These are phyloP conservation scores for Megatriorchis doriae DNA, from an alignment of 2,113 vertebrate genomes.

Conservation along the genomic window DNA sequence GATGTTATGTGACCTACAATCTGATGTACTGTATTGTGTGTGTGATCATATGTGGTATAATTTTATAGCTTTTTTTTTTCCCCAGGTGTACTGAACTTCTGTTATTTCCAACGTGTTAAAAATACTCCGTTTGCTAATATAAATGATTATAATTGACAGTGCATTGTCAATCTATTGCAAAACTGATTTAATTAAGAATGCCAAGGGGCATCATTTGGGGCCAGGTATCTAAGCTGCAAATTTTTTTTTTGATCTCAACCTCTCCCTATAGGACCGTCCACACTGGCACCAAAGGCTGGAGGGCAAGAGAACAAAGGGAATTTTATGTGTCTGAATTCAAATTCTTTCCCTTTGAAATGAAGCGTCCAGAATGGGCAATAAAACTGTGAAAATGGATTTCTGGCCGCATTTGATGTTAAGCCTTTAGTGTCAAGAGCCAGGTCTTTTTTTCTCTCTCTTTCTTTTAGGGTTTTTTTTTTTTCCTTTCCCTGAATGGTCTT, in stretches of 20 bases:
- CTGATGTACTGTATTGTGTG: background rate
- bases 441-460: slow-evolving; percentile 65
- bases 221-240: slow-evolving; percentile 81
- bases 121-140: slow-evolving; percentile 80
- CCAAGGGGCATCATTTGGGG: slow-evolving; percentile 91
- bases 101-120: slow-evolving; percentile 68
- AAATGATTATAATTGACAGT: slow-evolving; percentile 94
- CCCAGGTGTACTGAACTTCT: slow-evolving; percentile 17
- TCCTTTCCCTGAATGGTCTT: slow-evolving; percentile 60
- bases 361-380: slow-evolving; percentile 88
- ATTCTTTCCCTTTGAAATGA: slow-evolving; percentile 88
- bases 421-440: slow-evolving; percentile 89
- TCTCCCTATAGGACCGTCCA: slow-evolving; percentile 85
- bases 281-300: slow-evolving; percentile 89
- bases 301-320: slow-evolving; percentile 93
- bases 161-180: slow-evolving; percentile 78
- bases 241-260: slow-evolving; percentile 82
- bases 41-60: slow-evolving; percentile 14
- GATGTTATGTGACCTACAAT: slow-evolving; percentile 25
- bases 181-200: slow-evolving; percentile 89
- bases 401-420: slow-evolving; percentile 95
- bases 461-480: slow-evolving; percentile 11
- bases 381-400: slow-evolving; percentile 94
- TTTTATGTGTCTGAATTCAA: slow-evolving; percentile 84
- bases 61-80: background rate